Evolutionary conservation across 1,140 invertebrate species (phyloP).

Genomic region (Pentalonia nigronervosa): DNA sequence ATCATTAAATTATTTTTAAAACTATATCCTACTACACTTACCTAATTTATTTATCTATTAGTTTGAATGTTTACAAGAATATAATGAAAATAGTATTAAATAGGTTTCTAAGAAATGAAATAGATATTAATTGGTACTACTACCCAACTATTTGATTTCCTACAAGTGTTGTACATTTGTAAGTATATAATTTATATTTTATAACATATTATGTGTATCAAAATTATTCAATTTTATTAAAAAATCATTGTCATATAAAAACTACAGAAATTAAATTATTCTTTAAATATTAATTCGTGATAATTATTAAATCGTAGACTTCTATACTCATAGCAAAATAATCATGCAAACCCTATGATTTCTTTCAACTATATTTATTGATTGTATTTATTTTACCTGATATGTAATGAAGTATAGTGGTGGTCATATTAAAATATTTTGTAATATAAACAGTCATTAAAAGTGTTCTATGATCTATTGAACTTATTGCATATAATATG

Average conservation of each 20-base stretch:
- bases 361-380: neutral
- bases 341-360: neutral
- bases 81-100: neutral
- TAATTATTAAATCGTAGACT: neutral
- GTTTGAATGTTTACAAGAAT: no score
- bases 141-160: no score
- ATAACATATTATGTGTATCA: neutral
- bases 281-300: no score
- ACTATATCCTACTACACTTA: neutral
- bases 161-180: neutral
- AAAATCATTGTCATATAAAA: neutral
- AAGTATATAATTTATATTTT: neutral
- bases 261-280: neutral
- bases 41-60: no score
- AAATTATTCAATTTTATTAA: neutral
- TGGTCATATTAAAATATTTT: neutral
- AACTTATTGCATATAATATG: neutral
- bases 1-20: neutral
- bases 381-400: neutral
- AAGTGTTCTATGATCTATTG: slow-evolving; percentile 6
- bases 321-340: neutral
- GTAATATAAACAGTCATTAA: neutral
- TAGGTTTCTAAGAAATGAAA: no score
- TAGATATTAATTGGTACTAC: no score
- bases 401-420: neutral